Evolutionary conservation across 2,113 vertebrate species (phyloP).

Genomic region (Oreotrochilus melanogaster): DNA sequence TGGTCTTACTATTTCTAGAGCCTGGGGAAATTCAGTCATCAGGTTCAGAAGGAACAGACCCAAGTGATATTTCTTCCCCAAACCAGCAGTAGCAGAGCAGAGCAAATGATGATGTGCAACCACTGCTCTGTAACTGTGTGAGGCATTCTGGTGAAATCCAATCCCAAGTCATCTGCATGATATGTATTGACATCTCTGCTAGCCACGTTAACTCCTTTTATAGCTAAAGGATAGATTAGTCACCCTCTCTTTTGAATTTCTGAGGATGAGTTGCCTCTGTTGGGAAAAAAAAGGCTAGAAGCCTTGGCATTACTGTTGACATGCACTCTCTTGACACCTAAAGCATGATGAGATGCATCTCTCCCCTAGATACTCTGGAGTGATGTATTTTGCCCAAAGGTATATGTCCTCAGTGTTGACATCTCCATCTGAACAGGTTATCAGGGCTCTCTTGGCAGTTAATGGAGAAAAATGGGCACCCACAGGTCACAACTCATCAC

Average conservation of each 20-base stretch:
- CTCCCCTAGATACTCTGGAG: background rate
- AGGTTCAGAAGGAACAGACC: background rate
- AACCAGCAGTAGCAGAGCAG: background rate
- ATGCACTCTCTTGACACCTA: background rate
- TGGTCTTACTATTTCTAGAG: background rate
- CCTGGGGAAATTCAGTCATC: background rate
- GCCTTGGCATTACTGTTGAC: background rate
- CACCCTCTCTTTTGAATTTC: background rate
- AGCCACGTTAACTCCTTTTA: background rate
- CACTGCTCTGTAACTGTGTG: background rate
- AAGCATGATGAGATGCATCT: background rate
- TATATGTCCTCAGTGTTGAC: background rate
- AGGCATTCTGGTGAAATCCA: background rate
- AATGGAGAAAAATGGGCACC: background rate
- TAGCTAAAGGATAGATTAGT: background rate
- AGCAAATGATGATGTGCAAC: background rate
- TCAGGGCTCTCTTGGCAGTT: background rate
- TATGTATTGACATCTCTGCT: background rate
- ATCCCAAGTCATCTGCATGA: background rate
- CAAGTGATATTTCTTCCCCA: background rate
- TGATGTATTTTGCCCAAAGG: background rate
- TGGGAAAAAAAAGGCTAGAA: background rate
- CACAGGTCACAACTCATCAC: background rate
- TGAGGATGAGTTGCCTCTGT: background rate
- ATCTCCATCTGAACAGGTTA: background rate